Conservation (phyloP, 1,140 invertebrate genomes). For the Diploscapter pachys region DNA sequence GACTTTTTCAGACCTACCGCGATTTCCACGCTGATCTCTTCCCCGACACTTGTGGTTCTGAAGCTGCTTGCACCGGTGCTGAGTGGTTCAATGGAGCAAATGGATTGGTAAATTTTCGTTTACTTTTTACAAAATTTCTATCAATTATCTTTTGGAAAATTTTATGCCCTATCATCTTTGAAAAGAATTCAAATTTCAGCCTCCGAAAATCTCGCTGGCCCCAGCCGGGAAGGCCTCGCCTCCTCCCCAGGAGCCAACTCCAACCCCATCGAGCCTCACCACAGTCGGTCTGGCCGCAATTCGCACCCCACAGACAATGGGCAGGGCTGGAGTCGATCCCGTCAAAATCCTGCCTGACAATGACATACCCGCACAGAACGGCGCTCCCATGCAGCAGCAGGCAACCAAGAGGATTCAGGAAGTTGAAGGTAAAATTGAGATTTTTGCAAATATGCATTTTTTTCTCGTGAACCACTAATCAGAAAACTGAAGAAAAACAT, state of each 20-base stretch:
- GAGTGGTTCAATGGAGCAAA: conserved; percentile 77
- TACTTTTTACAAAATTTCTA: no score
- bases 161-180: not conserved
- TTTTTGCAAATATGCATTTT: no score
- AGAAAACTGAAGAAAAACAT: no score
- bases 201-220: conserved; percentile 30
- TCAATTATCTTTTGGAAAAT: not conserved
- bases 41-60: conserved; percentile 79
- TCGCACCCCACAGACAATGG: no score
- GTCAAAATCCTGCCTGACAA: no score
- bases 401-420: no score
- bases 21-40: conserved; percentile 82
- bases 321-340: no score
- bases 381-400: no score
- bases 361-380: no score
- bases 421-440: no score
- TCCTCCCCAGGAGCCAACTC: conserved; percentile 25
- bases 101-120: conserved; percentile 22
- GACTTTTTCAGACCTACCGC: conserved; percentile 73
- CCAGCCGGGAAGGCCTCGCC: conserved; percentile 22
- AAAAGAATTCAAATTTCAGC: conserved; percentile 4
- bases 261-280: not conserved
- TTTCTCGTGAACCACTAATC: no score
- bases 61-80: conserved; percentile 74
- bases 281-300: not conserved